Conservation (phyloP, 1,140 invertebrate genomes). For the Temnothorax curvispinosus region DNA sequence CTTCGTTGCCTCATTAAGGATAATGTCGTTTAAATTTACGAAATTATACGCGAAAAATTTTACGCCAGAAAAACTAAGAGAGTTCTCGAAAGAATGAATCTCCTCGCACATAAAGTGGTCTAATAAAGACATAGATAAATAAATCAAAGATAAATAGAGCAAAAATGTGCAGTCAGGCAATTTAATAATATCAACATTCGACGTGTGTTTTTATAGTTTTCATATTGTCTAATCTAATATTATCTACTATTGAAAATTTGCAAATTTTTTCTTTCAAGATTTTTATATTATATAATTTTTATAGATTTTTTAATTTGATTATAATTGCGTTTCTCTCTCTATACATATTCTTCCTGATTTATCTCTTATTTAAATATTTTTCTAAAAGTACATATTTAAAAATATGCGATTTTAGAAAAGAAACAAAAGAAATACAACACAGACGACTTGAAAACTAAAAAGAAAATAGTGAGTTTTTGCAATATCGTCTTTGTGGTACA, state of each 20-base stretch:
- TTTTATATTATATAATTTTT: not conserved
- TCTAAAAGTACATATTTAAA: conserved; percentile 10
- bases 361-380: not conserved
- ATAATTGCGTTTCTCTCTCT: not conserved
- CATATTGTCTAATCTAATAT: not conserved
- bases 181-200: not conserved
- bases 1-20: conserved; percentile 45
- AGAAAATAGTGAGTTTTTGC: not conserved
- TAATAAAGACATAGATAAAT: not conserved
- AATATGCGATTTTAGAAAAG: not conserved
- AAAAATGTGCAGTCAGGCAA: not conserved
- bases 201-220: not conserved
- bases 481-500: too few relatives aligned
- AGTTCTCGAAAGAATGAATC: not conserved
- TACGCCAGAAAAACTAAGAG: not conserved
- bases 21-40: conserved; percentile 43
- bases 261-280: not conserved
- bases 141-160: not conserved
- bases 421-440: not conserved
- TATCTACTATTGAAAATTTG: not conserved
- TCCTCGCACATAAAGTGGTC: not conserved
- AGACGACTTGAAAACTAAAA: not conserved
- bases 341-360: not conserved
- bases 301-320: not conserved
- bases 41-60: conserved; percentile 37